Evolutionary conservation across 1,140 invertebrate species (phyloP), one percentile per base, ranked within the genome.

Genomic region (Apis cerana): DNA sequence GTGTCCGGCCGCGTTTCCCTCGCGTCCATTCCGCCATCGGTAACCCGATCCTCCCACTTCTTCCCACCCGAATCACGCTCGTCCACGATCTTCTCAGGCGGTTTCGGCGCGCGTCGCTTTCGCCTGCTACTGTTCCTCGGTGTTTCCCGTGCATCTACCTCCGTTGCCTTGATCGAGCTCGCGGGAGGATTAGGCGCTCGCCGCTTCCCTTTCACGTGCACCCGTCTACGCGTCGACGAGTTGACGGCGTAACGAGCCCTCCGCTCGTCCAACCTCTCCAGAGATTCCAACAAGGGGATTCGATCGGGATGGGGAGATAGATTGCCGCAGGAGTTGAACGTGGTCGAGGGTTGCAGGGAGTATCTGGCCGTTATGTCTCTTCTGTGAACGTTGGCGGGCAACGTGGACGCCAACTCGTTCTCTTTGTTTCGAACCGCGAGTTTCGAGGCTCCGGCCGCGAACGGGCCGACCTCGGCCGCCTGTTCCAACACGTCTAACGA

Each of bases 171-270:
- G 65, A 78, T 64, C 62, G 74, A 62, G 48, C 67, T 62, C 68
- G 58, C 69, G n/a, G 97, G 97, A 17, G 97, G 97, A 84, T 95
- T 95, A 1, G 97, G 97, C 4, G 97, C 97, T 89, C 95, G 95
- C 59, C 97, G 93, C 89, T 97, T 97, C 19, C 96, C 96, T 84
- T 96, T 96, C 1, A 97, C 96, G 91, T 97, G 96, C 8, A 95
- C 82, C 91, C 93, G 76, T 89, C 92, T 91, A 11, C 80, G 69
- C 0, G 93, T 95, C 64, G 91, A 94, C 64, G 91, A 94, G 52
- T 92, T 94, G 89, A 96, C 95, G 90, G 96, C 96, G 7, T 27
- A 65, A 94, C 92, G 15, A 95, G 95, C 82, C 95, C 92, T 81
- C 92, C 80, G 92, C 88, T 77, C 94, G 91, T 79, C 94, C 90